phyloP scores from a whole-genome alignment of 2,888 invertebrate genomes.

The Megalurothrips usitatus region DNA sequence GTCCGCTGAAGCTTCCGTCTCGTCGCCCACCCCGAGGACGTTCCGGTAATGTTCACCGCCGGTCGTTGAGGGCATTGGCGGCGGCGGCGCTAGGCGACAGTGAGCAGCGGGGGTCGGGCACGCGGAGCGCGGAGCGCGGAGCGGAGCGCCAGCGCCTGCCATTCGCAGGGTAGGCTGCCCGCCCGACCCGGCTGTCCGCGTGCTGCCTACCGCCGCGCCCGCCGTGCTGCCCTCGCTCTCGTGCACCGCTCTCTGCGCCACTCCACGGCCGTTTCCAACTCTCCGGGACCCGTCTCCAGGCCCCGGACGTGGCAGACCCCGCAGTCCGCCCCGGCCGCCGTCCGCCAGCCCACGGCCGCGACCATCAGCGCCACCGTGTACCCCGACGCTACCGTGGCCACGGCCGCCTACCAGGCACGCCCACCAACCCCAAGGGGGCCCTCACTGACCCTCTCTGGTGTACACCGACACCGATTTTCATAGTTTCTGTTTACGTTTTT shows the following conservation, averaged over 20 bases:
- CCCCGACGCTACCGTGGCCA: not conserved
- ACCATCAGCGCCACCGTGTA: slow-evolving; percentile 8
- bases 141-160: not conserved
- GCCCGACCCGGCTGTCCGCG: not conserved
- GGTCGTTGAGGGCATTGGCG: not conserved
- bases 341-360: not conserved
- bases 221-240: not conserved
- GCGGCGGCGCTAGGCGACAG: not conserved
- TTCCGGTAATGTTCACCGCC: not conserved
- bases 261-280: too few species aligned
- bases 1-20: too few species aligned
- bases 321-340: too few species aligned
- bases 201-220: not conserved
- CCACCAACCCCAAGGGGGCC: too few species aligned
- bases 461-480: too few species aligned
- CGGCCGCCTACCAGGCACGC: not conserved
- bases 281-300: too few species aligned
- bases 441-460: too few species aligned
- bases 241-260: not conserved
- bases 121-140: too few species aligned
- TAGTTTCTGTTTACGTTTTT: too few species aligned
- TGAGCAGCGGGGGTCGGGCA: not conserved
- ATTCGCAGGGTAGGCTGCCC: not conserved
- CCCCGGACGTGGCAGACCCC: too few species aligned
- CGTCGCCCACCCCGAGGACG: not conserved